phyloP scores from a whole-genome alignment of 1,140 invertebrate genomes.

The Camponotus vicinus region DNA sequence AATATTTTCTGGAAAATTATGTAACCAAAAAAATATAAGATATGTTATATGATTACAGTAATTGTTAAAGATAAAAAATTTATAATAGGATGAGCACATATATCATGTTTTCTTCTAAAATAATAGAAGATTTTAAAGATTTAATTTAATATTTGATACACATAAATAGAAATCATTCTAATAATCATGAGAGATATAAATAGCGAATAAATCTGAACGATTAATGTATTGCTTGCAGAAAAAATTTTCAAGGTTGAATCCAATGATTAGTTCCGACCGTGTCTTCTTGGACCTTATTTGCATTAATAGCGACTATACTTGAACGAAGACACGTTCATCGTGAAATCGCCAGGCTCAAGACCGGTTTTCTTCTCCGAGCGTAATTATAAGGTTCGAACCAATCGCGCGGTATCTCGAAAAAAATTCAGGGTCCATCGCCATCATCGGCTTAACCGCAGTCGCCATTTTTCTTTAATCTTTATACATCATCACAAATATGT shows the following conservation, averaged over 20 bases:
- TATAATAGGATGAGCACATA: neutral
- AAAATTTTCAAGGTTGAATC: slow-evolving; percentile 39
- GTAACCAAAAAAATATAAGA: neutral
- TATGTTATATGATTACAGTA: neutral
- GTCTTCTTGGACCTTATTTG: slow-evolving; percentile 68
- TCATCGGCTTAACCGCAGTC: slow-evolving; percentile 49
- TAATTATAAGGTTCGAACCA: slow-evolving; percentile 74
- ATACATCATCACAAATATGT: neutral
- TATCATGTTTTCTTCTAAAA: neutral
- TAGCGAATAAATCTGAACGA: slow-evolving; percentile 31
- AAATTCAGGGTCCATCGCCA: slow-evolving; percentile 58
- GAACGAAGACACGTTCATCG: slow-evolving; percentile 70
- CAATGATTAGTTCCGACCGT: slow-evolving; percentile 63
- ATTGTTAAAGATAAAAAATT: slow-evolving; percentile 8
- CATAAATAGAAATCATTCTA: slow-evolving; percentile 6
- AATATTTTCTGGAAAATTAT: slow-evolving; percentile 42
- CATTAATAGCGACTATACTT: slow-evolving; percentile 69
- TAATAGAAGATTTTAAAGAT: no score
- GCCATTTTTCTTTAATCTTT: slow-evolving; percentile 56
- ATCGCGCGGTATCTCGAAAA: slow-evolving; percentile 67
- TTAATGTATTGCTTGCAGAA: slow-evolving; percentile 29
- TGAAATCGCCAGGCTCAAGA: slow-evolving; percentile 68
- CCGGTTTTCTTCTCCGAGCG: slow-evolving; percentile 69
- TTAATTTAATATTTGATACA: neutral
- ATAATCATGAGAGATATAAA: neutral